Percentiles rank a stretch among this genome's conserved stretches.
phyloP scores from a whole-genome alignment of 2,113 vertebrate genomes.

The Proterorhinus semilunaris region DNA sequence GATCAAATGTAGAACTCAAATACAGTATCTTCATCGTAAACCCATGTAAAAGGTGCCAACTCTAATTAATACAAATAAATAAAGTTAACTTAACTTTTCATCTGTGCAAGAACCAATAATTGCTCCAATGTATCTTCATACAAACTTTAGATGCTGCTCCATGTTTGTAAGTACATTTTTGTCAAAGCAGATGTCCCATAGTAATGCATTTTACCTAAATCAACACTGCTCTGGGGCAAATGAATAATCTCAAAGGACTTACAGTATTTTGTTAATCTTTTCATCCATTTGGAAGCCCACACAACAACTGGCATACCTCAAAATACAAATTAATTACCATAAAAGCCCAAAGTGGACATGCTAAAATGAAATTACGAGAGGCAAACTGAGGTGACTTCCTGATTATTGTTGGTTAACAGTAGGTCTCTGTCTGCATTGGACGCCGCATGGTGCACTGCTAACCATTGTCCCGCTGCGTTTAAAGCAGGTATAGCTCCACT shows the following conservation, averaged over 20 bases:
- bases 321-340: constrained; percentile 42
- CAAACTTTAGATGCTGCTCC: no score
- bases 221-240: neutral
- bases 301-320: constrained; percentile 30
- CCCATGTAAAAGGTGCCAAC: no score
- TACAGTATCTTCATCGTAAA: no score
- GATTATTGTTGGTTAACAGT: neutral
- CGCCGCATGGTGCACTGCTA: neutral
- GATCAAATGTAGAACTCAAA: no score
- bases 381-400: neutral
- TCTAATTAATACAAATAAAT: no score
- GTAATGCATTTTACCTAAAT: neutral
- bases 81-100: no score
- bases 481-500: neutral
- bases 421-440: neutral
- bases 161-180: neutral
- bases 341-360: constrained; percentile 21
- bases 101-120: no score
- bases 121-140: no score
- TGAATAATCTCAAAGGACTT: neutral
- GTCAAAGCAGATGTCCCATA: neutral
- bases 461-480: neutral
- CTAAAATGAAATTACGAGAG: neutral
- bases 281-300: constrained; percentile 28
- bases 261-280: constrained; percentile 20